phyloP scores from a whole-genome alignment of 2,113 vertebrate genomes.

The Parus major region DNA sequence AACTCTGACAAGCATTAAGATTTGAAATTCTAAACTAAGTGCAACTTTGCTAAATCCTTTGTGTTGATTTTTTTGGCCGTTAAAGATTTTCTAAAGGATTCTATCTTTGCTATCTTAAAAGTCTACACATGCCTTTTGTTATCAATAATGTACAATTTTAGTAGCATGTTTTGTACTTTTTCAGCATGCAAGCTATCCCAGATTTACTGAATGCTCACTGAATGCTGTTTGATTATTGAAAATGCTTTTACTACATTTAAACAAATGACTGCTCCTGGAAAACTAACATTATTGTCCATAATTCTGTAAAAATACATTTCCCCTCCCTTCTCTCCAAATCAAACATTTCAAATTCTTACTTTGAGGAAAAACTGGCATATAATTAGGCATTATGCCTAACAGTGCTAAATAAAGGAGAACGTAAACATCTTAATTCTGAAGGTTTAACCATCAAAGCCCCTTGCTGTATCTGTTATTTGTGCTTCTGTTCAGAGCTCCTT shows the following conservation, averaged over 20 bases:
- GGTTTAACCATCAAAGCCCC: constrained; percentile 51
- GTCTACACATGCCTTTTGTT: constrained; percentile 42
- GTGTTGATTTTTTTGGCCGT: neutral
- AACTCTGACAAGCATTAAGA: constrained; percentile 39
- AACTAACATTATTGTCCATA: constrained; percentile 58
- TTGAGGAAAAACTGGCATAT: constrained; percentile 60
- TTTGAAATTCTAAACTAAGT: constrained; percentile 43
- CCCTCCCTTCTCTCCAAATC: constrained; percentile 35
- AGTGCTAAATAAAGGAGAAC: constrained; percentile 67
- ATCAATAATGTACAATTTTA: constrained; percentile 57
- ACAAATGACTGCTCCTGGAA: constrained; percentile 52
- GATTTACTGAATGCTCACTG: constrained; percentile 43
- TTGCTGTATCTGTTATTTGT: neutral
- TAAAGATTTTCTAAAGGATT: constrained; percentile 39
- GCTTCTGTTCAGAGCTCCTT: neutral
- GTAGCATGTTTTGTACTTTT: constrained; percentile 46
- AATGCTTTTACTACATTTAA: constrained; percentile 58
- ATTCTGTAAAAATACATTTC: constrained; percentile 58
- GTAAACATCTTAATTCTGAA: constrained; percentile 66
- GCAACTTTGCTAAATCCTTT: constrained; percentile 54
- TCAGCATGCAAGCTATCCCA: constrained; percentile 48
- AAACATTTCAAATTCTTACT: constrained; percentile 64
- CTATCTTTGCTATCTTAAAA: constrained; percentile 40
- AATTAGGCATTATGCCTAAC: constrained; percentile 67
- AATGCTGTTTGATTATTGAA: constrained; percentile 63